Percentiles rank a stretch among this genome's conserved stretches.
These are phyloP conservation scores for Brenthis daphne DNA, from an alignment of 2,888 invertebrate genomes.

Conservation along the genomic window DNA sequence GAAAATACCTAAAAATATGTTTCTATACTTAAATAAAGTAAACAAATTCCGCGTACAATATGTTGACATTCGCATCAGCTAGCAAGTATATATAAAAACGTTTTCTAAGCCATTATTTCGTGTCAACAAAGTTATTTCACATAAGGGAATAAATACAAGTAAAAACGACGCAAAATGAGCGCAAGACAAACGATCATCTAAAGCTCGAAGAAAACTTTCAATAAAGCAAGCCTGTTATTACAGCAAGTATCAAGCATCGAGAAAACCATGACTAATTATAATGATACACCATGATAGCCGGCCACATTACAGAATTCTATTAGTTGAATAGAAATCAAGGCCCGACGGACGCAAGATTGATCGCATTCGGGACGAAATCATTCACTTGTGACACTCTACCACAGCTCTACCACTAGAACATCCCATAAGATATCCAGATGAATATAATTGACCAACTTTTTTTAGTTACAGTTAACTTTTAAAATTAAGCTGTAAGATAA, in stretches of 20 bases:
- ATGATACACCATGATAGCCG: conserved; percentile 35
- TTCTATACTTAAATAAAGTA: no score
- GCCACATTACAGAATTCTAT: conserved; percentile 37
- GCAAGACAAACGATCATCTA: conserved; percentile 13
- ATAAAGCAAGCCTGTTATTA: conserved; percentile 35
- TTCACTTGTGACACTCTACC: conserved; percentile 29
- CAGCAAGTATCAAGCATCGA: conserved; percentile 28
- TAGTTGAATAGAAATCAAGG: conserved; percentile 27
- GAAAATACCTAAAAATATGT: no score
- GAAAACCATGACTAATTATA: conserved; percentile 41
- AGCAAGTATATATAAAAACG: no score
- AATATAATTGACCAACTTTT: background rate
- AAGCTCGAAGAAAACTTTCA: conserved; percentile 24
- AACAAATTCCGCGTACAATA: no score
- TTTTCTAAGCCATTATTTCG: no score
- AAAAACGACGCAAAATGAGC: conserved; percentile 5
- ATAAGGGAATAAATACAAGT: background rate
- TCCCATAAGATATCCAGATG: conserved; percentile 2
- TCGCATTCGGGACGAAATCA: conserved; percentile 27
- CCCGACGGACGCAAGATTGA: conserved; percentile 29
- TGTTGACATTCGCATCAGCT: no score
- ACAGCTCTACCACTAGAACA: background rate
- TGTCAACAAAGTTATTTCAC: no score
- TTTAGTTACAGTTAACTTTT: background rate
- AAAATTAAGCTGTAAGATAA: background rate